These are phyloP conservation scores for Heteromurus nitidus DNA, from an alignment of 2,888 invertebrate genomes.

Conservation along the genomic window DNA sequence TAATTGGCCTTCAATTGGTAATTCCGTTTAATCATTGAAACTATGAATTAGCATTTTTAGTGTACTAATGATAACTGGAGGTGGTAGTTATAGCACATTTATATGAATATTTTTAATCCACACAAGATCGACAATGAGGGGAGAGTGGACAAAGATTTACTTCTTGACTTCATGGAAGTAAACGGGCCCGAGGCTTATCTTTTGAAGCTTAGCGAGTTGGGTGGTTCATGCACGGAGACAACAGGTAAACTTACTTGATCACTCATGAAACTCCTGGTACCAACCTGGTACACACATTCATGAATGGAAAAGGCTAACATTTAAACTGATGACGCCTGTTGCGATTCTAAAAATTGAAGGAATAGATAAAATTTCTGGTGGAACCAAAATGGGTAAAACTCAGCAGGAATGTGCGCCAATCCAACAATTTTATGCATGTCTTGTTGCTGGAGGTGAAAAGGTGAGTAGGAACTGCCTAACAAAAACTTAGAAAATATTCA, in stretches of 20 bases:
- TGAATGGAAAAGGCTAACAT: too few relatives aligned
- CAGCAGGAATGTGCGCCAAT: slow-evolving; percentile 57
- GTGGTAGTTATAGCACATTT: too few relatives aligned
- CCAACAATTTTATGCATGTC: slow-evolving; percentile 62
- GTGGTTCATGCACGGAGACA: slow-evolving; percentile 62
- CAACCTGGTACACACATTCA: too few relatives aligned
- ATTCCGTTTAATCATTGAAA: too few relatives aligned
- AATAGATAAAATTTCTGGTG: slow-evolving; percentile 55
- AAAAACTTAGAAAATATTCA: too few relatives aligned
- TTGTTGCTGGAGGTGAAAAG: slow-evolving; percentile 63
- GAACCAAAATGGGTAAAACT: slow-evolving; percentile 46
- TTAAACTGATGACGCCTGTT: too few relatives aligned
- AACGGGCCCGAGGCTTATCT: slow-evolving; percentile 61
- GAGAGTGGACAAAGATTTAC: slow-evolving; percentile 62
- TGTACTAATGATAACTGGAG: neutral
- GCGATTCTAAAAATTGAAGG: too few relatives aligned
- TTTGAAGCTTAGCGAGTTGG: slow-evolving; percentile 65
- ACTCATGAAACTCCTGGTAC: too few relatives aligned
- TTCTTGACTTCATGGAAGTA: slow-evolving; percentile 67
- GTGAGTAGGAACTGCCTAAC: too few relatives aligned
- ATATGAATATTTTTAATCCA: neutral
- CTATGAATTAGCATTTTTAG: neutral
- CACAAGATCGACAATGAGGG: slow-evolving; percentile 65
- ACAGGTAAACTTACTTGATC: too few relatives aligned
- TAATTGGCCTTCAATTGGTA: slow-evolving; percentile 68